A percentile compares a stretch with the other conserved stretches of the same genome.
Evolutionary conservation across 2,113 vertebrate genomes (phyloP).

Genomic region (Bufo gargarizans): DNA sequence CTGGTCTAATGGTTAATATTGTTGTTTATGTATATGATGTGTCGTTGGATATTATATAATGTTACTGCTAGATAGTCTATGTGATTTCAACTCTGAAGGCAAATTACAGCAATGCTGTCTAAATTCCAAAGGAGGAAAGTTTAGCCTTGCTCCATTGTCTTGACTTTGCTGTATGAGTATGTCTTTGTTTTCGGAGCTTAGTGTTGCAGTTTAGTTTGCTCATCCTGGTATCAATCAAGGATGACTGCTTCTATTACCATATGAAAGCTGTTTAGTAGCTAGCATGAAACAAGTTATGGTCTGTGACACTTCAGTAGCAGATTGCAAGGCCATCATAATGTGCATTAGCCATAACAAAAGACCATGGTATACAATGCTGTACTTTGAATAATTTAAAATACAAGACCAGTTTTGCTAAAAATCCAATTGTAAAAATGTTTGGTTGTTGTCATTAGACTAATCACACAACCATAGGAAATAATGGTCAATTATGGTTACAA

Average conservation of each 20-base stretch:
- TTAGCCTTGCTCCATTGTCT: neutral
- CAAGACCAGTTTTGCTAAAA: neutral
- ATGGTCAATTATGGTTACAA: no score
- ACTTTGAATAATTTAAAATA: neutral
- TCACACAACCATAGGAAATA: no score
- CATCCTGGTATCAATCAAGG: conserved; percentile 10
- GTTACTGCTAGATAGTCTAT: neutral
- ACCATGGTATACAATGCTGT: neutral
- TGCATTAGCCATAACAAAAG: conserved; percentile 20
- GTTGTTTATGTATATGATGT: neutral
- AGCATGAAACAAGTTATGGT: conserved; percentile 45
- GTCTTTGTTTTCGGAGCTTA: neutral
- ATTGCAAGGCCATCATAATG: conserved; percentile 27
- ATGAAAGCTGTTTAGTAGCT: conserved; percentile 15
- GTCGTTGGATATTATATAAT: neutral
- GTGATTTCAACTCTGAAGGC: neutral
- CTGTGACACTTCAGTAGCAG: conserved; percentile 7
- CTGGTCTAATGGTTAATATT: neutral
- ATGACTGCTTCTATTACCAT: conserved; percentile 16
- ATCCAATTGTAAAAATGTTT: no score
- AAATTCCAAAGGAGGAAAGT: neutral
- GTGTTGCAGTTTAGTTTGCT: neutral
- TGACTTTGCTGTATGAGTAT: conserved; percentile 3
- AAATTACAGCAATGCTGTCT: neutral
- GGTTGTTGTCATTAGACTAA: no score